Conservation (phyloP, 2,797 vertebrate genomes). For the Orientallactaga sibirica region DNA sequence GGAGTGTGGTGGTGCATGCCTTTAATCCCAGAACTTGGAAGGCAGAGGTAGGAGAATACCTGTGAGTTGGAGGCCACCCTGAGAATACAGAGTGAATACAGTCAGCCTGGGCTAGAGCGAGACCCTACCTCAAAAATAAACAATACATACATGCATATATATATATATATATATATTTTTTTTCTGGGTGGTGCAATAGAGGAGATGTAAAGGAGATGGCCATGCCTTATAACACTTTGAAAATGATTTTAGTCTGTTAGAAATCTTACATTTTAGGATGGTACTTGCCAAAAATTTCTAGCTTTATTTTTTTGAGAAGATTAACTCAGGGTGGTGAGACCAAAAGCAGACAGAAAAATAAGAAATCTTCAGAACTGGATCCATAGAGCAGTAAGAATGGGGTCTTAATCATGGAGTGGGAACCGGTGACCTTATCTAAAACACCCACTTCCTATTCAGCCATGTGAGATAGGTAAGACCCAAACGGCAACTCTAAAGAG, state of each 20-base stretch:
- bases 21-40: too few relatives aligned
- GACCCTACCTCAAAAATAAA: too few relatives aligned
- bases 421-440: neutral
- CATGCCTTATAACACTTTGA: neutral
- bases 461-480: neutral
- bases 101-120: too few relatives aligned
- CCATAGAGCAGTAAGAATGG: neutral
- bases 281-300: neutral
- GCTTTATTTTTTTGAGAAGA: neutral
- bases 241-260: neutral
- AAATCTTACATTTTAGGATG: neutral
- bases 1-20: too few relatives aligned
- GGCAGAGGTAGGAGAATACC: too few relatives aligned
- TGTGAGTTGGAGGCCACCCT: neutral
- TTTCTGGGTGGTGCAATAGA: too few relatives aligned
- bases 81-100: too few relatives aligned
- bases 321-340: neutral
- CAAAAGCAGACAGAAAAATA: neutral
- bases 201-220: neutral
- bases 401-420: neutral
- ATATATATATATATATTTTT: too few relatives aligned
- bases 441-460: neutral
- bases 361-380: neutral
- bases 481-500: neutral
- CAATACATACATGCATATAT: too few relatives aligned